A percentile compares a stretch with the other conserved stretches of the same genome.
Evolutionary conservation across 2,113 vertebrate species (phyloP).

Genomic region (Castor canadensis): DNA sequence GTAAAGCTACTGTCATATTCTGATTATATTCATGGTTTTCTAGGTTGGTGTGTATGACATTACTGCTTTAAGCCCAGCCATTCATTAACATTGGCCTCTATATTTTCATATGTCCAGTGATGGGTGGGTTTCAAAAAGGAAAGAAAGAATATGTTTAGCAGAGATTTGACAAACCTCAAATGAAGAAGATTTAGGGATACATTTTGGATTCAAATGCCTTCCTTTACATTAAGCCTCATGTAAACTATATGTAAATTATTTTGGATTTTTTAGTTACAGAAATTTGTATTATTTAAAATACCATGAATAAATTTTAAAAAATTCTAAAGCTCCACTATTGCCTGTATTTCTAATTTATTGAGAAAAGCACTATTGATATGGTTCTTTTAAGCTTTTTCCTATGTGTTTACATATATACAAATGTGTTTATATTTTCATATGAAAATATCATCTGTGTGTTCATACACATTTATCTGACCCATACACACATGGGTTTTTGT

Average conservation of each 20-base stretch:
- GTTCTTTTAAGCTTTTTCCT: neutral
- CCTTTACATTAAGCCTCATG: neutral
- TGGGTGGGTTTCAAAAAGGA: neutral
- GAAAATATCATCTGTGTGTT: neutral
- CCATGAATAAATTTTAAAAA: neutral
- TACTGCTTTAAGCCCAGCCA: slow-evolving; percentile 36
- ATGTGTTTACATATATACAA: neutral
- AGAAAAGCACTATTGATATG: neutral
- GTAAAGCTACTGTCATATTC: slow-evolving; percentile 67
- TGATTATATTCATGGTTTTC: slow-evolving; percentile 58
- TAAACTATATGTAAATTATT: neutral
- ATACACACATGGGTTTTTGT: neutral
- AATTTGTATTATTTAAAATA: neutral
- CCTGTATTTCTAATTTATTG: neutral
- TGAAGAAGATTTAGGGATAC: neutral
- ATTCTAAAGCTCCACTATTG: neutral
- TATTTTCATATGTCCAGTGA: neutral
- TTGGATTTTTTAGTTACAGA: neutral
- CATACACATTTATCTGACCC: neutral
- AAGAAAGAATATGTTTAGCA: neutral
- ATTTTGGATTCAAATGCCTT: neutral
- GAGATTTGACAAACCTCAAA: neutral
- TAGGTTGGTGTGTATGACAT: slow-evolving; percentile 50
- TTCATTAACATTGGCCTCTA: slow-evolving; percentile 30
- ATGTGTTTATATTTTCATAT: neutral